Evolutionary conservation across 2,797 vertebrate genomes (phyloP), one percentile per base, ranked within the genome.

Genomic region (Takifugu ocellatus): DNA sequence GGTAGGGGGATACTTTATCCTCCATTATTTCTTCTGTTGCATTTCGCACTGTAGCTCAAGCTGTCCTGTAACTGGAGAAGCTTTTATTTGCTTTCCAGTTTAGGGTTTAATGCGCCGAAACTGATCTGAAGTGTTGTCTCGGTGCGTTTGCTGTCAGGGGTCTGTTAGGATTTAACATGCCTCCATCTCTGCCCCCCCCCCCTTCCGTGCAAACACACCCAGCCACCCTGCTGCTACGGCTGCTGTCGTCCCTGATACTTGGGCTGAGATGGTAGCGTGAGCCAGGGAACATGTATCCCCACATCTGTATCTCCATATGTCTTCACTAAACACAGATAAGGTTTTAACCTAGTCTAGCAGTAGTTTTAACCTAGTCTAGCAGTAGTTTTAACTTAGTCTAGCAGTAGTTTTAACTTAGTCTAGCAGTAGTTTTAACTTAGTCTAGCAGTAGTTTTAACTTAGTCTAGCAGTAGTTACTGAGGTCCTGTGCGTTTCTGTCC

Each of bases 201-300:
- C 2, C 47, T 50, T 43, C 4, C 12, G 36, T 27, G 48, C 59
- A 77, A 51, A 71, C 58, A 59, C 63, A 59, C 57, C 58, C 50
- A 53, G 50, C 53, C 58, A 53, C 68, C 74, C 79, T 69, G 85
- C 81, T 79, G 80, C 59, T 77, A 72, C 63, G 70, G 56, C 80
- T 66, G 69, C 77, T 79, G 83, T 59, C 61, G 43, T 54, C 27
- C 21, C 27, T 56, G 42, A 68, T 85, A 81, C 84, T 83, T 87
- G 78, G 75, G 78, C 48, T 55, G 69, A 45, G 62, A 71, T 68
- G 3, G 25, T 56, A 51, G 56, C 25, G 26, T 51, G 56, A 57
- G 56, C 64, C 63, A 62, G 49, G 57, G 42, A 49, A 59, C 43
- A 66, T 44, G 59, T 51, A 78, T 81, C 84, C 76, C 82, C 71